phyloP scores from a whole-genome alignment of 2,113 vertebrate genomes.

The Isichthys henryi region DNA sequence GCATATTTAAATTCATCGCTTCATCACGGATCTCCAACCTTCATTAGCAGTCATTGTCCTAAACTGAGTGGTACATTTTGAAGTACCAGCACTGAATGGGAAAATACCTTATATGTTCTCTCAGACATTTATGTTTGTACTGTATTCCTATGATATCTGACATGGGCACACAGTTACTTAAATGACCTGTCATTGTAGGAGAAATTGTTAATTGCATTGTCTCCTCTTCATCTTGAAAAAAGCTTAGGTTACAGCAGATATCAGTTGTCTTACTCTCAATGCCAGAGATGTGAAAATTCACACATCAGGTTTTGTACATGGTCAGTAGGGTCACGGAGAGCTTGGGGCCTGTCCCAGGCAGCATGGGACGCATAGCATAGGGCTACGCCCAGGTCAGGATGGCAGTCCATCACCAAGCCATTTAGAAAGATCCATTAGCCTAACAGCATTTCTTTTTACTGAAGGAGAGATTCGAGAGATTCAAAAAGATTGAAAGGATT shows the following conservation, averaged over 20 bases:
- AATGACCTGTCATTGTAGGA: neutral
- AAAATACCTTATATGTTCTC: neutral
- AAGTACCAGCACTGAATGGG: neutral
- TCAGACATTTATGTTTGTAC: neutral
- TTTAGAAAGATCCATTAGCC: neutral
- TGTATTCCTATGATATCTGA: neutral
- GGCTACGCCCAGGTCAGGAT: neutral
- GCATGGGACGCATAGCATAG: neutral
- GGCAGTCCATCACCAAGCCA: neutral
- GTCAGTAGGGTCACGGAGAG: neutral
- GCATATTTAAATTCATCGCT: neutral
- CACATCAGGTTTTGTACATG: neutral
- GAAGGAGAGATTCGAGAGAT: neutral
- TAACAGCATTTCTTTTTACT: neutral
- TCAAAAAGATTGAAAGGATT: neutral
- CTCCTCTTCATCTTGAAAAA: neutral
- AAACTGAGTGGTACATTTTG: neutral
- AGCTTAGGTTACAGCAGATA: neutral
- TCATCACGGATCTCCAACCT: neutral
- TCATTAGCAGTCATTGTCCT: constrained; percentile 6
- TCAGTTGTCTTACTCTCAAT: neutral
- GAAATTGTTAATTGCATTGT: neutral
- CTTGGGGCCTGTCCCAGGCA: neutral
- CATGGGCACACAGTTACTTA: neutral
- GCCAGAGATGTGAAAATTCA: neutral